A percentile compares a stretch with the other conserved stretches of the same genome.
These are phyloP conservation scores for Amphilophus citrinellus DNA, from an alignment of 2,113 vertebrate species.

Conservation along the genomic window DNA sequence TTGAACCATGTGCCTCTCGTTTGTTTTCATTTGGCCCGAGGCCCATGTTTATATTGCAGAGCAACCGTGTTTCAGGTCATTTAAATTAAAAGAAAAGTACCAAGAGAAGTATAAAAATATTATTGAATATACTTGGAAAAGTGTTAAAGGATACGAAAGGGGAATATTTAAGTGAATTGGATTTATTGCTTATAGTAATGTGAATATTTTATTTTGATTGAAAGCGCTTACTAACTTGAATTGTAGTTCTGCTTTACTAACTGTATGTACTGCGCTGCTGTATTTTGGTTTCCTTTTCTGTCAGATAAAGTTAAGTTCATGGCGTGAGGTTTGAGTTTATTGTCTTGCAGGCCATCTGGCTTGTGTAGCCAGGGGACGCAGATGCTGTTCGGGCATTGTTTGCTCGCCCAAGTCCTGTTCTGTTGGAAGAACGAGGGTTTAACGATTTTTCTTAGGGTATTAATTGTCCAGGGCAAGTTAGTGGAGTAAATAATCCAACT, in stretches of 20 bases:
- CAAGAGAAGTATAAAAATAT: background rate
- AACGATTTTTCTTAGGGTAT: background rate
- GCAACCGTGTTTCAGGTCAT: background rate
- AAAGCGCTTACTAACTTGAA: background rate
- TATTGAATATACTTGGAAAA: background rate
- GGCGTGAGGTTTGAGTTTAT: slow-evolving; percentile 73
- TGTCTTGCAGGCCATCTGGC: slow-evolving; percentile 80
- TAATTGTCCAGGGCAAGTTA: background rate
- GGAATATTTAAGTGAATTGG: background rate
- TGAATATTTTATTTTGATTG: background rate
- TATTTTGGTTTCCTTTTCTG: slow-evolving; percentile 2
- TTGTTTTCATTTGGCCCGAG: slow-evolving; percentile 70
- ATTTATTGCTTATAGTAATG: background rate
- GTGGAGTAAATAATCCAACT: fast-evolving
- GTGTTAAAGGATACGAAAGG: background rate
- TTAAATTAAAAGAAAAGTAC: background rate
- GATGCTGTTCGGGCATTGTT: slow-evolving; percentile 80
- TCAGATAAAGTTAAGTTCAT: slow-evolving; percentile 68
- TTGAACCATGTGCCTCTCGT: slow-evolving; percentile 63
- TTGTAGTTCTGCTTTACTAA: background rate
- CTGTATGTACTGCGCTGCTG: background rate
- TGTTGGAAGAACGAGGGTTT: slow-evolving; percentile 24
- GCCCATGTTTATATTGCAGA: slow-evolving; percentile 7
- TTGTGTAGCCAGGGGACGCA: slow-evolving; percentile 75
- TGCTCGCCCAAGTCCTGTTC: slow-evolving; percentile 54